Evolutionary conservation across 2,888 invertebrate genomes (phyloP).

Genomic region (Luperina nickerlii): DNA sequence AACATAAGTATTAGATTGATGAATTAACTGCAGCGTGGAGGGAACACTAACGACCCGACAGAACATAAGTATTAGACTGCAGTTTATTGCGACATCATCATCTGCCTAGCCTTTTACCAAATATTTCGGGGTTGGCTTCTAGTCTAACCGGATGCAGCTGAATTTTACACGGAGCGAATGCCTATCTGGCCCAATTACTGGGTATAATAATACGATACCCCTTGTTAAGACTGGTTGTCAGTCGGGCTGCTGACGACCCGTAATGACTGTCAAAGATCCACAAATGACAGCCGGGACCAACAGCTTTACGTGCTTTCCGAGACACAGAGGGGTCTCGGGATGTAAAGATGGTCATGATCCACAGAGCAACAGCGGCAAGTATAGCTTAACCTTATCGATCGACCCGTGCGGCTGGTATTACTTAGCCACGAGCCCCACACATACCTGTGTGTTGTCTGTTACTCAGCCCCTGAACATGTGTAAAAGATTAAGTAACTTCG

Average conservation of each 20-base stretch:
- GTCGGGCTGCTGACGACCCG: not conserved
- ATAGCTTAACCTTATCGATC: not conserved
- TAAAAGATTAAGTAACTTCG: not conserved
- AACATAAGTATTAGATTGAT: not conserved
- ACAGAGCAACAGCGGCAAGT: not conserved
- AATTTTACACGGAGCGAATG: not conserved
- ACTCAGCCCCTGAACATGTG: not conserved
- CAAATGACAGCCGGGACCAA: not conserved
- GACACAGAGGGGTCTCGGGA: too few species aligned
- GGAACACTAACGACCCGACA: conserved; percentile 13
- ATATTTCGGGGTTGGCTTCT: not conserved
- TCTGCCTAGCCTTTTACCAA: not conserved
- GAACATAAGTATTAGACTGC: not conserved
- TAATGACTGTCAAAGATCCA: not conserved
- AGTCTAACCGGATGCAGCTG: not conserved
- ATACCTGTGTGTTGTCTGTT: too few species aligned
- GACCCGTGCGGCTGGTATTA: not conserved
- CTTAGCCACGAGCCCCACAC: not conserved
- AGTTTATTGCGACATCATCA: not conserved
- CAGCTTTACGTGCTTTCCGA: too few species aligned
- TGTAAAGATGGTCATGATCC: not conserved
- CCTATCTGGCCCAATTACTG: not conserved
- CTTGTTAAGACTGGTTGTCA: not conserved
- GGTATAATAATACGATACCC: not conserved
- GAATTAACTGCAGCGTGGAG: conserved; percentile 11